These are phyloP conservation scores for Ditula angustiorana DNA, from an alignment of 2,888 invertebrate genomes.

Conservation along the genomic window DNA sequence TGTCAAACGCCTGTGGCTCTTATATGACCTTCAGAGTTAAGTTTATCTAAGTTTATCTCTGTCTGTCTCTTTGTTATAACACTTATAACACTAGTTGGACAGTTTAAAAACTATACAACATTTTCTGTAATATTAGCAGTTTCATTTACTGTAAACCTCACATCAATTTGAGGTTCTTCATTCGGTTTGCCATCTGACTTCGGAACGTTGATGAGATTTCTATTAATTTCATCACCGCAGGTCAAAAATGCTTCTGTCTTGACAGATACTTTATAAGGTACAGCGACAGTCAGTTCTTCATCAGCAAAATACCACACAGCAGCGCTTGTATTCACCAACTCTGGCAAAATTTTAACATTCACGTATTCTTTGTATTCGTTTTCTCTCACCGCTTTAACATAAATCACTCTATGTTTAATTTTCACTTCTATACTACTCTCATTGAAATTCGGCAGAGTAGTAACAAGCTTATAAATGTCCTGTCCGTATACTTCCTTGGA, in stretches of 20 bases:
- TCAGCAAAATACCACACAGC: conserved; percentile 24
- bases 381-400: conserved; percentile 13
- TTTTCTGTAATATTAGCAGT: conserved; percentile 10
- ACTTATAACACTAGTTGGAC: too few relatives aligned
- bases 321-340: not conserved
- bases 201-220: conserved; percentile 2
- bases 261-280: conserved; percentile 14
- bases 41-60: too few relatives aligned
- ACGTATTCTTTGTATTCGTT: conserved; percentile 9
- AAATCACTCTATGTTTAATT: conserved; percentile 30
- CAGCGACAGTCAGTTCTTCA: not conserved
- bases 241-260: not conserved
- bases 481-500: conserved; percentile 20
- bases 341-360: conserved; percentile 20
- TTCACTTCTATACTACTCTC: conserved; percentile 26
- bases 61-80: too few relatives aligned
- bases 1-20: too few relatives aligned
- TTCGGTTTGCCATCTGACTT: not conserved
- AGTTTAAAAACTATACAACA: not conserved
- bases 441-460: conserved; percentile 17
- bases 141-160: not conserved
- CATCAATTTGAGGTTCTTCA: conserved; percentile 9
- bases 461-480: conserved; percentile 15
- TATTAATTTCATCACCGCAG: conserved; percentile 21
- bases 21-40: too few relatives aligned